Percentiles rank a stretch among this genome's conserved stretches.
Conservation (phyloP, 2,797 vertebrate genomes). For the Chromis chromis region DNA sequence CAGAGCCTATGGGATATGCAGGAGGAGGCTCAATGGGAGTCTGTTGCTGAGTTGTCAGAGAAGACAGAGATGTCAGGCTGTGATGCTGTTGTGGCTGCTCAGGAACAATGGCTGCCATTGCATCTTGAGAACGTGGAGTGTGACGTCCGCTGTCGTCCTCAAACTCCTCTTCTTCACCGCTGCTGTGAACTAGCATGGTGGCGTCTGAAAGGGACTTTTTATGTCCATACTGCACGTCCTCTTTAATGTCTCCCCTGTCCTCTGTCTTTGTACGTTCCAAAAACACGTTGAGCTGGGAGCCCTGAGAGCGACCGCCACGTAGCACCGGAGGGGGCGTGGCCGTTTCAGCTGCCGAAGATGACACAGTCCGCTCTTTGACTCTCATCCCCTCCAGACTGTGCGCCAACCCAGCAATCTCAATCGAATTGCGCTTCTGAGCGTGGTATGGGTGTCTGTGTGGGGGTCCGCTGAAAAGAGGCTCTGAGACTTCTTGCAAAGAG, state of each 20-base stretch:
- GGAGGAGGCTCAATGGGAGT: conserved; percentile 84
- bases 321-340: conserved; percentile 72
- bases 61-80: conserved; percentile 64
- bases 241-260: conserved; percentile 79
- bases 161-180: conserved; percentile 92
- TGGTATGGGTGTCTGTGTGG: conserved; percentile 85
- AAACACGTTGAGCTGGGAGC: conserved; percentile 88
- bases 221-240: conserved; percentile 88
- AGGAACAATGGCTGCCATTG: conserved; percentile 34
- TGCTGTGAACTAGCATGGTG: conserved; percentile 98
- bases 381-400: conserved; percentile 91
- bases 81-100: conserved; percentile 60
- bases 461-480: conserved; percentile 88
- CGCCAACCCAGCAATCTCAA: conserved; percentile 92
- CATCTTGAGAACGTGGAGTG: conserved; percentile 83
- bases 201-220: conserved; percentile 96
- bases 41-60: conserved; percentile 75
- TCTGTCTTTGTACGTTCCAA: conserved; percentile 86
- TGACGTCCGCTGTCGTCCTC: conserved; percentile 87
- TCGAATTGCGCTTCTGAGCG: conserved; percentile 93
- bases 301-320: conserved; percentile 76
- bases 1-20: conserved; percentile 85
- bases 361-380: conserved; percentile 91
- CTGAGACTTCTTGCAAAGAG: conserved; percentile 96
- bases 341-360: conserved; percentile 87